These are phyloP conservation scores for Anseranas semipalmata DNA, from an alignment of 2,113 vertebrate genomes.

Conservation along the genomic window DNA sequence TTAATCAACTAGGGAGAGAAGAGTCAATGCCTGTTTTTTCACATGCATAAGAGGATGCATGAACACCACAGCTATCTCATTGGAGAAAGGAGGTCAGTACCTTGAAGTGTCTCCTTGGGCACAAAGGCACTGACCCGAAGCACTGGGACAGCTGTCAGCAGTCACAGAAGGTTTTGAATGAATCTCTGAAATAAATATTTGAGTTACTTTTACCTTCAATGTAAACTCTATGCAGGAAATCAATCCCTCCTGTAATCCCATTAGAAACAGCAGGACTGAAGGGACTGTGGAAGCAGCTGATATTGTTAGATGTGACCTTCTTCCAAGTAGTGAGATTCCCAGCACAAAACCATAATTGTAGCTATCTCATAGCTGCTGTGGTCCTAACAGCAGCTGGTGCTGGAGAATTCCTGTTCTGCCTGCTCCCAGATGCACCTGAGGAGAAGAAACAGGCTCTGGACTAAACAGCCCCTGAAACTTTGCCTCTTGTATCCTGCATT, in stretches of 20 bases:
- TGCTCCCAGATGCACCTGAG: neutral
- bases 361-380: neutral
- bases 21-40: slow-evolving; percentile 46
- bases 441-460: neutral
- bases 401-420: neutral
- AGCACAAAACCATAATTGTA: neutral
- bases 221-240: neutral
- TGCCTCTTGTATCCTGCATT: neutral
- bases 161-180: neutral
- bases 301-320: neutral
- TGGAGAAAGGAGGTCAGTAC: slow-evolving; percentile 7
- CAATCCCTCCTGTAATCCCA: neutral
- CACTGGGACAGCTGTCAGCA: neutral
- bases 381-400: neutral
- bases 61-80: neutral
- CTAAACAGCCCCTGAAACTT: neutral
- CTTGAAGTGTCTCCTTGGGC: neutral
- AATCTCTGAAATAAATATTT: neutral
- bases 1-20: slow-evolving; percentile 78
- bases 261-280: neutral
- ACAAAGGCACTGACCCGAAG: neutral
- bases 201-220: neutral
- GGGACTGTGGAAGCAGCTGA: neutral
- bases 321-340: neutral
- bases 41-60: neutral